Conservation (phyloP, 2,797 vertebrate species). For the Halcyon leucocephala region DNA sequence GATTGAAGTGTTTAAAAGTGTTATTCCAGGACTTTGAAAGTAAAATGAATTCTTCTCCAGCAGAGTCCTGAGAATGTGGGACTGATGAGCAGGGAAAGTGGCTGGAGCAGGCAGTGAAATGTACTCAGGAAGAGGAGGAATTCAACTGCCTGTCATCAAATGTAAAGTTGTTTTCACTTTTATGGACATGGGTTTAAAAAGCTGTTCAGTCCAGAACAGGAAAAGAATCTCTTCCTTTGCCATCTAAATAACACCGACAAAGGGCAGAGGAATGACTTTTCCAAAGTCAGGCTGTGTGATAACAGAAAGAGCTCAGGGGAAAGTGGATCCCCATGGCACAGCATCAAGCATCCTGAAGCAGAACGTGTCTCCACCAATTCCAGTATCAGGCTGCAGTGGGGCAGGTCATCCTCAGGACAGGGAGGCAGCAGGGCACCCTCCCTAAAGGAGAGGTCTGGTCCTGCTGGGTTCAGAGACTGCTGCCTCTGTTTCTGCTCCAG, state of each 20-base stretch:
- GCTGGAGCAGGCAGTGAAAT: neutral
- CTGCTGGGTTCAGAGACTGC: neutral
- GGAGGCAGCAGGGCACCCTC: neutral
- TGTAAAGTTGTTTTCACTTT: neutral
- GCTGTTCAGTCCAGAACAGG: neutral
- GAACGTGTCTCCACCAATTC: neutral
- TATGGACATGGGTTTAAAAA: neutral
- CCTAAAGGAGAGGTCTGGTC: neutral
- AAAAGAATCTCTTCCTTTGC: neutral
- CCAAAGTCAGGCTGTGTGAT: neutral
- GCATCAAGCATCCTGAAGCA: neutral
- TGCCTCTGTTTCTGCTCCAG: neutral
- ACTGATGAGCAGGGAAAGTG: accelerated
- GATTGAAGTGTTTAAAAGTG: neutral
- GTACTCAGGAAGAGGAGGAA: neutral
- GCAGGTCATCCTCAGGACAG: accelerated
- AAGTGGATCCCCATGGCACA: neutral
- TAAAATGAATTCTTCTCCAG: neutral
- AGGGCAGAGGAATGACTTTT: neutral
- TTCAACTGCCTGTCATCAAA: neutral
- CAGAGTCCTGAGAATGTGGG: neutral
- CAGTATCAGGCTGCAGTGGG: neutral
- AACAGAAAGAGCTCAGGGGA: neutral
- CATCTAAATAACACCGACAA: neutral
- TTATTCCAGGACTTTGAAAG: neutral